Conservation (phyloP, 2,888 invertebrate species). For the Lithophane leautieri region DNA sequence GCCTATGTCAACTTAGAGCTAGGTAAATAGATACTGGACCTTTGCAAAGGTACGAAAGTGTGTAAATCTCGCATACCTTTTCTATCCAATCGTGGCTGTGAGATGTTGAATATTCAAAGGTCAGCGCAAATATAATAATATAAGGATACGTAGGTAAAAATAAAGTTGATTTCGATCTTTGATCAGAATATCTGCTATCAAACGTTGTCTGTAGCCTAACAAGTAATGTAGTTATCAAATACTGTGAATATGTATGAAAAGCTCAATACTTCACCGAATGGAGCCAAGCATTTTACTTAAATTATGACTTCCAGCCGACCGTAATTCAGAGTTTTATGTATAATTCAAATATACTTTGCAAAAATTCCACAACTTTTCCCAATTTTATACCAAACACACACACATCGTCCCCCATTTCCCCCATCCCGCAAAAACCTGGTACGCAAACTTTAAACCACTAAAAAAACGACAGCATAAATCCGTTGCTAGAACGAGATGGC, state of each 20-base stretch:
- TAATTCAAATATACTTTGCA: slow-evolving; percentile 19
- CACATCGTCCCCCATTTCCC: slow-evolving; percentile 1
- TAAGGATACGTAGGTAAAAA: too few relatives aligned
- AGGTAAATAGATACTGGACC: slow-evolving; percentile 17
- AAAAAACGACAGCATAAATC: slow-evolving; percentile 56
- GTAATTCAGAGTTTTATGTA: neutral
- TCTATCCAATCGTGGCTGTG: too few relatives aligned
- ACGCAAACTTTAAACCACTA: slow-evolving; percentile 57
- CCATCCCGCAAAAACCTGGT: slow-evolving; percentile 41
- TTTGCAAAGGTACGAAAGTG: neutral
- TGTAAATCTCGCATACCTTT: neutral
- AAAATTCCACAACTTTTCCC: slow-evolving; percentile 17
- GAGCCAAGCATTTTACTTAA: neutral
- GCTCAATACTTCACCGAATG: neutral
- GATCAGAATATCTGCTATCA: neutral
- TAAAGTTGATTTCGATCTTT: neutral
- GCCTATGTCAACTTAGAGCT: slow-evolving; percentile 37
- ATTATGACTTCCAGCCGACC: neutral
- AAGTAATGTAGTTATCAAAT: neutral
- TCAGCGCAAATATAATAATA: neutral
- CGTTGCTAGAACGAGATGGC: slow-evolving; percentile 41
- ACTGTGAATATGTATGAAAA: neutral
- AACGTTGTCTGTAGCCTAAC: too few relatives aligned
- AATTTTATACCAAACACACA: slow-evolving; percentile 37
- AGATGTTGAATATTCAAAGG: neutral